Conservation (phyloP, 2,113 vertebrate genomes). For the Trichomycterus rosablanca region DNA sequence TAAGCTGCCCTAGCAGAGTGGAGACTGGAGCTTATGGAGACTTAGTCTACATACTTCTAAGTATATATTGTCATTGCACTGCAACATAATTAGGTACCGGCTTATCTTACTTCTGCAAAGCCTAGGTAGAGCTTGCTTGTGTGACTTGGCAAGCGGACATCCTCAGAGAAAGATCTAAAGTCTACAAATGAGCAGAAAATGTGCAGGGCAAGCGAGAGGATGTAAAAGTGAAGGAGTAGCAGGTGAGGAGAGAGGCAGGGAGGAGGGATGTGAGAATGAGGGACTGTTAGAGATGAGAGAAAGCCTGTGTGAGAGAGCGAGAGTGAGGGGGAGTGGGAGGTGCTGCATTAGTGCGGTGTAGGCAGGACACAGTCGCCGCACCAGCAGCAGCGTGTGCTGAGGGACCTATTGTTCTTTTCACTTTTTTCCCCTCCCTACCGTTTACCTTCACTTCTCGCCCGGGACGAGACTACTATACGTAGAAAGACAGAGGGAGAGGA, state of each 20-base stretch:
- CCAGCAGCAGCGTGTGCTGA: slow-evolving; percentile 57
- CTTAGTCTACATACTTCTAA: too few relatives aligned
- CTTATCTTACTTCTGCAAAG: too few relatives aligned
- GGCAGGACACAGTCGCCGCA: slow-evolving; percentile 52
- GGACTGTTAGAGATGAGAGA: slow-evolving; percentile 8
- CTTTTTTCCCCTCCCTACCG: slow-evolving; percentile 38
- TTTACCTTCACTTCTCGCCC: slow-evolving; percentile 46
- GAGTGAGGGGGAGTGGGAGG: slow-evolving; percentile 24
- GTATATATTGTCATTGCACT: too few relatives aligned
- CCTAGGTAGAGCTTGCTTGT: slow-evolving; percentile 3
- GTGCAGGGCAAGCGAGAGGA: neutral
- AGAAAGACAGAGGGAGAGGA: slow-evolving; percentile 27
- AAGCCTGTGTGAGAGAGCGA: neutral
- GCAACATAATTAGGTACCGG: too few relatives aligned
- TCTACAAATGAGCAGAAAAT: neutral
- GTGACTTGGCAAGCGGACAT: neutral
- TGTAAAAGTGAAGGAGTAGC: slow-evolving; percentile 16
- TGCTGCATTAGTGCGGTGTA: slow-evolving; percentile 60
- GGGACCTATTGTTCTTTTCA: slow-evolving; percentile 69
- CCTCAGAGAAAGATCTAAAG: too few relatives aligned
- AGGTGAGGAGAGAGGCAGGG: slow-evolving; percentile 1
- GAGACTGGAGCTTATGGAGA: too few relatives aligned
- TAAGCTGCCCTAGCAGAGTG: too few relatives aligned
- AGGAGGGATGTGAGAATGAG: slow-evolving; percentile 2
- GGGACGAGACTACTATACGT: slow-evolving; percentile 19